A percentile compares a stretch with the other conserved stretches of the same genome.
Conservation (phyloP, 2,113 vertebrate genomes). For the Hystrix brachyura region DNA sequence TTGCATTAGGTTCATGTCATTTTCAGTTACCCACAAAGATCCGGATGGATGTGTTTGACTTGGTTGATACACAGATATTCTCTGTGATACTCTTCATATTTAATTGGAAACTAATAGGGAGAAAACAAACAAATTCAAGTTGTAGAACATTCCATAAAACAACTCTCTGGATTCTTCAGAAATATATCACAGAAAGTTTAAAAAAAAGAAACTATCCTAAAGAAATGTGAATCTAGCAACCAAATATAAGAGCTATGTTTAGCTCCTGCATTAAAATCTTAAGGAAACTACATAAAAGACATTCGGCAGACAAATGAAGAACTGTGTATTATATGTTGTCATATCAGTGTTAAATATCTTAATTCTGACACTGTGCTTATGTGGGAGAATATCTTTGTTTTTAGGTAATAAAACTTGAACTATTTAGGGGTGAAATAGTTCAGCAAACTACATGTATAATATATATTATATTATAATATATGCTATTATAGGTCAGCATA, state of each 20-base stretch:
- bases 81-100: background rate
- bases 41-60: background rate
- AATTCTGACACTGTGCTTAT: background rate
- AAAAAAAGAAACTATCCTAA: background rate
- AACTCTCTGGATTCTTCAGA: background rate
- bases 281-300: background rate
- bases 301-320: background rate
- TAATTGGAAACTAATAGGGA: background rate
- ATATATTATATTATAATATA: background rate
- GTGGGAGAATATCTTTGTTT: constrained; percentile 4
- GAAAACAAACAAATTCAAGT: background rate
- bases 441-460: background rate
- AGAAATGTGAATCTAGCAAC: background rate
- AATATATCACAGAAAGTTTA: background rate
- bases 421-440: background rate
- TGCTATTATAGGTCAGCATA: background rate
- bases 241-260: background rate
- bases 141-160: background rate
- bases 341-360: background rate
- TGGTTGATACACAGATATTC: background rate
- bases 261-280: background rate
- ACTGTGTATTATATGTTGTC: background rate
- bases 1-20: background rate
- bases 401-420: constrained; percentile 8
- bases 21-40: background rate